Evolutionary conservation across 2,113 vertebrate genomes (phyloP), one percentile per base, ranked within the genome.

Genomic region (Scartelaos histophorus): DNA sequence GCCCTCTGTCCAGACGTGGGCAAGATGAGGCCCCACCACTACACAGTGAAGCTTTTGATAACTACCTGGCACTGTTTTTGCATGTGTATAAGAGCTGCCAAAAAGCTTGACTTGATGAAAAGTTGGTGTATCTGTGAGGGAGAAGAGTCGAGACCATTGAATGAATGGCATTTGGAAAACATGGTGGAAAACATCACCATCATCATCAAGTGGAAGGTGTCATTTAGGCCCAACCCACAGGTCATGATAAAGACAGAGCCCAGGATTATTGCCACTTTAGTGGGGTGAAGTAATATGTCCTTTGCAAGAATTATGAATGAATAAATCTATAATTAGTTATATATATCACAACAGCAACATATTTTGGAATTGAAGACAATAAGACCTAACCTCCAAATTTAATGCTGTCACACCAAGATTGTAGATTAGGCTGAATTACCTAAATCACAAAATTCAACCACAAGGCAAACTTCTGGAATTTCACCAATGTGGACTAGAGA

Each of bases 21-120:
- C 78, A 80, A 80, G 76, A 86, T 38, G 76, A 74, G 83, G 89
- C 85, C 86, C 69, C 85, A 79, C 82, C 91, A 85, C 84, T 88
- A 80, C 79, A 91, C 82, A 92, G 85, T 80, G 89, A 80, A 84
- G 86, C 85, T 89, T 91, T 93, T 93, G 91, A 91, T 91, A 92
- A 83, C 46, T 72, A 84, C 77, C 82, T 89, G 86, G 85, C 87
- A 86, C 61, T 13, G 73, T 78, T 72, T 79, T 79, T 66, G 79
- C 78, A 73, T 76, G 76, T 82, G 74, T 68, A 70, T n/a, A 73
- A 76, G 25, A 75, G 65, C 78, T 73, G 80, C 85, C 80, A 89
- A 88, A 66, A 89, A 83, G 87, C 82, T 35, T 87, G 74, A 78
- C 86, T 81, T 78, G 89, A 89, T 85, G 68, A 82, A 77, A 87